Percentiles rank a stretch among this genome's conserved stretches.
Conservation (phyloP, 2,113 vertebrate genomes). For the Alethe castanea region DNA sequence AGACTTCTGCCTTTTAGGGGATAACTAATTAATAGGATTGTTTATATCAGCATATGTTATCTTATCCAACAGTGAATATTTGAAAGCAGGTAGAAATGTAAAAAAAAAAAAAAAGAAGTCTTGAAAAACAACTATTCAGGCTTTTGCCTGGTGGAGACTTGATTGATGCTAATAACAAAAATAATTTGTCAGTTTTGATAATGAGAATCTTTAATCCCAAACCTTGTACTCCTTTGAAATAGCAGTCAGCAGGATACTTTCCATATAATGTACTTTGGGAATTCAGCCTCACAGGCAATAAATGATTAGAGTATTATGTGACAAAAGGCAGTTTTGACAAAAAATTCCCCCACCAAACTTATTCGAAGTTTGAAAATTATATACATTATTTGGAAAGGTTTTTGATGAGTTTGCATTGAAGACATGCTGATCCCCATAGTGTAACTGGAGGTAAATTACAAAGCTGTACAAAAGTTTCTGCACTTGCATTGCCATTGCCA, state of each 20-base stretch:
- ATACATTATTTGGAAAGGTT: neutral
- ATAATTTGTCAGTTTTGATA: constrained; percentile 43
- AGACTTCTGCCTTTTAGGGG: neutral
- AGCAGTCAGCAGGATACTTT: neutral
- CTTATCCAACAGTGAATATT: constrained; percentile 5
- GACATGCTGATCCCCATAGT: neutral
- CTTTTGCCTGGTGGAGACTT: constrained; percentile 15
- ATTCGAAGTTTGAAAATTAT: neutral
- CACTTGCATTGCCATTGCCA: neutral
- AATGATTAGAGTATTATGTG: neutral
- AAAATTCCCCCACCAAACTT: neutral
- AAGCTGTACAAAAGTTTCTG: neutral
- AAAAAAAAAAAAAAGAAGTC: neutral
- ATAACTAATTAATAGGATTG: neutral
- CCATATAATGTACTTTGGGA: neutral
- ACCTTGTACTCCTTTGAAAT: neutral
- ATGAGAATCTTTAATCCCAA: constrained; percentile 13
- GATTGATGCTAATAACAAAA: constrained; percentile 51
- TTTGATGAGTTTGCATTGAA: neutral
- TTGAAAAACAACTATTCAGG: constrained; percentile 2
- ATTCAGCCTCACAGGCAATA: constrained; percentile 5
- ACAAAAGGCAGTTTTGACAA: neutral
- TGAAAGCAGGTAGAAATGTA: constrained; percentile 20
- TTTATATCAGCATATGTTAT: neutral
- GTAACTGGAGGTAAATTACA: neutral